These are phyloP conservation scores for Crypturellus undulatus DNA, from an alignment of 2,113 vertebrate genomes.

Conservation along the genomic window DNA sequence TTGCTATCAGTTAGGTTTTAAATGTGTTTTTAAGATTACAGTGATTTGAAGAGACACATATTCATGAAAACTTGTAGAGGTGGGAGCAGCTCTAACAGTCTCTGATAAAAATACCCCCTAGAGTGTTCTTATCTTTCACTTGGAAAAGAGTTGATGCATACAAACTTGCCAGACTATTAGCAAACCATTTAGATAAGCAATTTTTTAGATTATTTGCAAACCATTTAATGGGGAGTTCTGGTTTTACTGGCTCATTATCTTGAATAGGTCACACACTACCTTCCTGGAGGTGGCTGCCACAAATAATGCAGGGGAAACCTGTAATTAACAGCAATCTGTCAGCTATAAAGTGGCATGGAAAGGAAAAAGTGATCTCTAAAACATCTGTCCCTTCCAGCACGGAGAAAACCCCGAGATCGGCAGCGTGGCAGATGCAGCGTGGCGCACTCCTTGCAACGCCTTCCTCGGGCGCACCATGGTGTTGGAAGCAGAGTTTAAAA, in stretches of 20 bases:
- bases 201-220: slow-evolving; percentile 24
- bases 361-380: slow-evolving; percentile 4
- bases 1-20: slow-evolving; percentile 72
- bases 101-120: slow-evolving; percentile 60
- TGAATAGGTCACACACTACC: not conserved
- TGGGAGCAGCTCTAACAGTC: slow-evolving; percentile 60
- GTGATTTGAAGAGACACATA: slow-evolving; percentile 8
- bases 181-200: slow-evolving; percentile 20
- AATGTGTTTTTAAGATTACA: slow-evolving; percentile 45
- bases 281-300: not conserved
- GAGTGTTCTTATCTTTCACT: slow-evolving; percentile 54
- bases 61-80: slow-evolving; percentile 5
- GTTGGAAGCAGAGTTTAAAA: not conserved
- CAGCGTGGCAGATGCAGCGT: not conserved
- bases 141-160: slow-evolving; percentile 32
- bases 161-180: not conserved
- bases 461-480: not conserved
- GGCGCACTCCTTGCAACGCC: not conserved
- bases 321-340: slow-evolving; percentile 28
- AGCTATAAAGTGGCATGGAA: not conserved
- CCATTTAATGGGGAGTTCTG: not conserved
- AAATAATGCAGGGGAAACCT: not conserved
- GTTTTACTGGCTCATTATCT: slow-evolving; percentile 10
- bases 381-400: not conserved
- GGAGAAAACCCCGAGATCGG: not conserved